Evolutionary conservation across 2,888 invertebrate genomes (phyloP).

Genomic region (Physocephala rufipes): DNA sequence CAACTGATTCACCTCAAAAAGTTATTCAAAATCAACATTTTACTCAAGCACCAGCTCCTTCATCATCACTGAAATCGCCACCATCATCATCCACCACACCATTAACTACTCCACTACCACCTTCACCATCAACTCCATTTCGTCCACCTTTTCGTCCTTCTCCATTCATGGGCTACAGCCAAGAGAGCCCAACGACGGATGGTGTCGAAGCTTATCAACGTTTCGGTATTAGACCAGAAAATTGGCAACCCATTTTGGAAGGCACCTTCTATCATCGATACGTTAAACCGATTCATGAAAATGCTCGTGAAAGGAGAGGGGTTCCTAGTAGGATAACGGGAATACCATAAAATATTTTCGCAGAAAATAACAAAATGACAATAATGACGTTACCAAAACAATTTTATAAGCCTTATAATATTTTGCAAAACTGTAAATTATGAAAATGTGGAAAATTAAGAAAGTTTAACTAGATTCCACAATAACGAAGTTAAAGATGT

Average conservation of each 20-base stretch:
- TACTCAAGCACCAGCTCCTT: not conserved
- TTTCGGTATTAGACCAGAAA: not conserved
- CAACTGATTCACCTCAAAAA: not conserved
- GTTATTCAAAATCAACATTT: not conserved
- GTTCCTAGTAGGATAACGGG: slow-evolving; percentile 12
- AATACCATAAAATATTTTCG: slow-evolving; percentile 16
- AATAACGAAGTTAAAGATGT: no score
- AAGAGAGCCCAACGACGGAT: slow-evolving; percentile 35
- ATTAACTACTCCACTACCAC: not conserved
- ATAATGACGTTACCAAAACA: slow-evolving; percentile 48
- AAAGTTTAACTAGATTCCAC: no score
- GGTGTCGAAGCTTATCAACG: slow-evolving; percentile 21
- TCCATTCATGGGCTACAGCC: slow-evolving; percentile 52
- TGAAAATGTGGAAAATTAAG: not conserved
- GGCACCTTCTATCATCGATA: slow-evolving; percentile 32
- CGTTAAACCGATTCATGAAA: slow-evolving; percentile 39
- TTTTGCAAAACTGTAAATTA: slow-evolving; percentile 41
- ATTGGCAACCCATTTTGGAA: slow-evolving; percentile 6
- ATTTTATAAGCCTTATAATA: slow-evolving; percentile 48
- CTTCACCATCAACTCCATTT: slow-evolving; percentile 38
- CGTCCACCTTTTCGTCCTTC: slow-evolving; percentile 52
- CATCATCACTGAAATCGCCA: not conserved
- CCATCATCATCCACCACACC: not conserved
- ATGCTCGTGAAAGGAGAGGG: slow-evolving; percentile 15
- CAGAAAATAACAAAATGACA: no score